These are phyloP conservation scores for Wasmannia auropunctata DNA, from an alignment of 1,140 invertebrate species.

Conservation along the genomic window DNA sequence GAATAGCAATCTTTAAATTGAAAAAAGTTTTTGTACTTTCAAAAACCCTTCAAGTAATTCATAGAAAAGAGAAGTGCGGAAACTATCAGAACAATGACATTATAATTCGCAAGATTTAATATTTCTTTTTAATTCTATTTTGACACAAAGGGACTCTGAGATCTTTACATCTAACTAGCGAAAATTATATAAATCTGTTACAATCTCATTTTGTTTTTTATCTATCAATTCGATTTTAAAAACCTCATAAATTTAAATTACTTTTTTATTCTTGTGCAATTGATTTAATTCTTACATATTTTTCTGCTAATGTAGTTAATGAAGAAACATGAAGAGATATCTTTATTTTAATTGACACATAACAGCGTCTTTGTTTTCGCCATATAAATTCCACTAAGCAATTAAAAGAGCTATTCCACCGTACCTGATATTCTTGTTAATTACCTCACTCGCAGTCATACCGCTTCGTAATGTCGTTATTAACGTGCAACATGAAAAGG, in stretches of 20 bases:
- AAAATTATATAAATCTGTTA: background rate
- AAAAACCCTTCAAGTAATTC: background rate
- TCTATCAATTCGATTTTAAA: conserved; percentile 2
- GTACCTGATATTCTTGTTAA: conserved; percentile 31
- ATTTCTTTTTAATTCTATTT: conserved; percentile 27
- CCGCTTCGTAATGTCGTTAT: conserved; percentile 13
- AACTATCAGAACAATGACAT: background rate
- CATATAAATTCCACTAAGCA: background rate
- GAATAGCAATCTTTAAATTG: background rate
- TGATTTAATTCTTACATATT: background rate
- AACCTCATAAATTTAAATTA: background rate
- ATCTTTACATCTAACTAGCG: background rate
- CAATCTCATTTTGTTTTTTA: background rate
- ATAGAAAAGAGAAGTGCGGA: background rate
- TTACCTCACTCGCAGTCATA: background rate
- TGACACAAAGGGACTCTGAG: conserved; percentile 44
- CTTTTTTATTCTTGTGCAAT: background rate
- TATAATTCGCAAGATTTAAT: conserved; percentile 20
- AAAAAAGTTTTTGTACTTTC: background rate
- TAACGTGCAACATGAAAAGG: background rate
- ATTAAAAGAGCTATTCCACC: conserved; percentile 10
- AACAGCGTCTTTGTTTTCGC: background rate
- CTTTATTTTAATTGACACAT: conserved; percentile 32
- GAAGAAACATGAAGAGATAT: conserved; percentile 14
- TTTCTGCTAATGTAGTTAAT: background rate